Percentiles rank a stretch among this genome's conserved stretches.
phyloP scores from a whole-genome alignment of 1,140 invertebrate genomes.

The Aphelinus atriplicis region DNA sequence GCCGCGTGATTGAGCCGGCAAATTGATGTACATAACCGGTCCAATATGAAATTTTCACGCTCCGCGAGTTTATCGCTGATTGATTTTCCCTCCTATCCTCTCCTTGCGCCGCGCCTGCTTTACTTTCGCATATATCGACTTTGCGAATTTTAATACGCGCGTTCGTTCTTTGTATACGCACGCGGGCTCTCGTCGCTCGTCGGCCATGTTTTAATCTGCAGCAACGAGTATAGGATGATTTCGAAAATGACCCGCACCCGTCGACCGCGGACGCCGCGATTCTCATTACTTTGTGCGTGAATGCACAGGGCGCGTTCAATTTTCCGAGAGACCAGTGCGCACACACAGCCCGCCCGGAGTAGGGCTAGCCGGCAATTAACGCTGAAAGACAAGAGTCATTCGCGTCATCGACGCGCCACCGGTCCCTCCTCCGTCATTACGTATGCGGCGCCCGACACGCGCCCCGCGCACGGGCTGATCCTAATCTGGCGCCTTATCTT shows the following conservation, averaged over 20 bases:
- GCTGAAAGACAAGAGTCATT: constrained; percentile 22
- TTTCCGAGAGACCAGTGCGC: neutral
- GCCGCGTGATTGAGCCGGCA: neutral
- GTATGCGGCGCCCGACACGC: constrained; percentile 13
- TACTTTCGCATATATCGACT: no score
- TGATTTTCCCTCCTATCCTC: no score
- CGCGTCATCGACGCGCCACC: constrained; percentile 24
- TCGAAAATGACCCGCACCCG: constrained; percentile 3
- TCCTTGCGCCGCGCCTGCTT: no score
- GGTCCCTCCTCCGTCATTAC: constrained; percentile 7
- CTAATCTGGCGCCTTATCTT: constrained; percentile 24
- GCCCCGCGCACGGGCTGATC: constrained; percentile 3
- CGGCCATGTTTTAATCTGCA: no score
- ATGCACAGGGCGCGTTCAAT: constrained; percentile 12
- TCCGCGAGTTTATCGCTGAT: no score
- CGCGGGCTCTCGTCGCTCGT: no score
- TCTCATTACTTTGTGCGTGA: neutral
- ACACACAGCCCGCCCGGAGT: neutral
- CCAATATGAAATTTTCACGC: constrained; percentile 3
- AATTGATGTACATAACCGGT: constrained; percentile 5
- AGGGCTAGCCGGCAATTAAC: neutral
- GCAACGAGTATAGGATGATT: constrained; percentile 1
- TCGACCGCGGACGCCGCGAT: neutral
- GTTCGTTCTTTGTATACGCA: no score
- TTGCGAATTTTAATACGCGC: no score